These are phyloP conservation scores for Emesis russula DNA, from an alignment of 2,888 invertebrate species.

Conservation along the genomic window DNA sequence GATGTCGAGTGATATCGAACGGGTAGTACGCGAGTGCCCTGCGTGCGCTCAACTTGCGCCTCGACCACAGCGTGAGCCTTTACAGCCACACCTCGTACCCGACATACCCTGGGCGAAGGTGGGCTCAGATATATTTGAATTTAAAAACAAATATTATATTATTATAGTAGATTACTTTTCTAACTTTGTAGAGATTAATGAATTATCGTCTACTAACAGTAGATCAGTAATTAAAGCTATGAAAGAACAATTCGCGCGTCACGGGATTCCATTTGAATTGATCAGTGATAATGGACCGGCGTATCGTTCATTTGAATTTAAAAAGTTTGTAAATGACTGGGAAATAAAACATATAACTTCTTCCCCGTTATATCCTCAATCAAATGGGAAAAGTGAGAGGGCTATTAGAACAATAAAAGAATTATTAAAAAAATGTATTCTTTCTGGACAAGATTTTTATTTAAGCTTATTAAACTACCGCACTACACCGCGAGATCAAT, in stretches of 20 bases:
- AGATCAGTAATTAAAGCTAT: too few species aligned
- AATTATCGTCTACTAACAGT: too few species aligned
- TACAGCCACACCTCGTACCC: too few species aligned
- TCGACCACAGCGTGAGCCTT: too few species aligned
- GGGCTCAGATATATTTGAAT: too few species aligned
- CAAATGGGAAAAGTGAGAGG: slow-evolving; percentile 67
- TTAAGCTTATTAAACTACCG: slow-evolving; percentile 66
- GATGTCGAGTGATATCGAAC: too few species aligned
- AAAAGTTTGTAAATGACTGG: slow-evolving; percentile 54
- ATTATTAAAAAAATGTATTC: slow-evolving; percentile 52
- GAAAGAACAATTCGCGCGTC: slow-evolving; percentile 22
- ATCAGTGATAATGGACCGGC: slow-evolving; percentile 80
- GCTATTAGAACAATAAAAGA: slow-evolving; percentile 63
- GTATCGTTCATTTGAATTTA: slow-evolving; percentile 64
- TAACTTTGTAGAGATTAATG: too few species aligned
- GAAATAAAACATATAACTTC: slow-evolving; percentile 59
- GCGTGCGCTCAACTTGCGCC: too few species aligned
- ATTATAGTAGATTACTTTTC: too few species aligned
- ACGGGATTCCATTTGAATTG: slow-evolving; percentile 69
- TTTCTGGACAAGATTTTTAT: slow-evolving; percentile 55
- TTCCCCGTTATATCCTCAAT: slow-evolving; percentile 53
- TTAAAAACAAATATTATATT: too few species aligned
- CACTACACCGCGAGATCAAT: slow-evolving; percentile 38
- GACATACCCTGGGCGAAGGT: too few species aligned
- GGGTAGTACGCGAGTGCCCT: too few species aligned